Evolutionary conservation across 2,113 vertebrate species (phyloP).

Genomic region (Illadopsis cleaveri): DNA sequence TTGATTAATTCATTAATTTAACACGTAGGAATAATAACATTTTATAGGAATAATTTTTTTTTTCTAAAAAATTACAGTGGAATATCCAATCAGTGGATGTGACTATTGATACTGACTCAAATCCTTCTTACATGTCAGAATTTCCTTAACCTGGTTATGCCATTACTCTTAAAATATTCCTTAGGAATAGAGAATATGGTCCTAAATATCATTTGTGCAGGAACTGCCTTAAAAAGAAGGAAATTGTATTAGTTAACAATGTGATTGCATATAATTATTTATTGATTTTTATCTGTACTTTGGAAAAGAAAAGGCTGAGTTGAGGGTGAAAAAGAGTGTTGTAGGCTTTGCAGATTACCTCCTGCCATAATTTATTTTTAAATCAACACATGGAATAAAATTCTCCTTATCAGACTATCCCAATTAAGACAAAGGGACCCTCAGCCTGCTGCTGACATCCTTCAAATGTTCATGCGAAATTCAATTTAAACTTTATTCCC

Average conservation of each 20-base stretch:
- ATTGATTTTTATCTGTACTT: neutral
- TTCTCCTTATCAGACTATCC: neutral
- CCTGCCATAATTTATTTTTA: neutral
- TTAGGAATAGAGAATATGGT: neutral
- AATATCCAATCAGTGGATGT: neutral
- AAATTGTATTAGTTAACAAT: neutral
- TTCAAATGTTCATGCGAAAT: neutral
- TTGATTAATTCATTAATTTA: neutral
- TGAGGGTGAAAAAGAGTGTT: neutral
- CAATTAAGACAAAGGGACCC: neutral
- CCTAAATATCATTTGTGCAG: neutral
- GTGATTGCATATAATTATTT: neutral
- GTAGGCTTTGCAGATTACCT: neutral
- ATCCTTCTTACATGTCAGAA: neutral
- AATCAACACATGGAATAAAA: neutral
- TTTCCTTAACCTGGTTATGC: neutral
- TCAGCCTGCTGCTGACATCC: neutral
- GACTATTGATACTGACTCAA: neutral
- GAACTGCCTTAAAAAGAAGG: neutral
- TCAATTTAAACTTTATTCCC: constrained; percentile 1
- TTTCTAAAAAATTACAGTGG: neutral
- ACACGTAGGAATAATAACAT: neutral
- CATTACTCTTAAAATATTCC: neutral
- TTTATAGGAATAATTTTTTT: neutral
- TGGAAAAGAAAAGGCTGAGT: neutral